A percentile compares a stretch with the other conserved stretches of the same genome.
phyloP scores from a whole-genome alignment of 2,888 invertebrate species.

The Diarsia brunnea region DNA sequence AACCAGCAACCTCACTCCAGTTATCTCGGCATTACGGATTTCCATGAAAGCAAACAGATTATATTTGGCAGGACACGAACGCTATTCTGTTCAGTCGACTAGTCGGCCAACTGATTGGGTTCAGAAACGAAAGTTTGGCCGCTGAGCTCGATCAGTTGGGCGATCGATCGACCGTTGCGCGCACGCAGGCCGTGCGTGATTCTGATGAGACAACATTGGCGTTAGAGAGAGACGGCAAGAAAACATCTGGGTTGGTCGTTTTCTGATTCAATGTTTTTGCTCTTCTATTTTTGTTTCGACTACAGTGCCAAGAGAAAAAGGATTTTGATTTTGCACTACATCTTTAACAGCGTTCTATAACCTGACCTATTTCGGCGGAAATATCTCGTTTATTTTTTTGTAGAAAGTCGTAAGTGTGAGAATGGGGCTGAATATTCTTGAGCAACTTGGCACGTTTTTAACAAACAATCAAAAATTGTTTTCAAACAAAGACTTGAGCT shows the following conservation, averaged over 20 bases:
- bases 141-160: constrained; percentile 49
- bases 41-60: constrained; percentile 52
- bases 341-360: constrained; percentile 26
- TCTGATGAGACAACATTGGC: constrained; percentile 59
- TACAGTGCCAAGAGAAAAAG: constrained; percentile 63
- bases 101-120: constrained; percentile 34
- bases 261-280: constrained; percentile 71
- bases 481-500: constrained; percentile 37
- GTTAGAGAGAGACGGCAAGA: constrained; percentile 75
- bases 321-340: constrained; percentile 58
- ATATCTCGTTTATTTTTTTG: constrained; percentile 14
- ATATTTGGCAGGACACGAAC: constrained; percentile 53
- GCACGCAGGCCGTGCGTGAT: constrained; percentile 75
- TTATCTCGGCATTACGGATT: constrained; percentile 48
- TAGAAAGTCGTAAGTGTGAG: background rate
- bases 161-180: constrained; percentile 65
- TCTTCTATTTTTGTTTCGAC: constrained; percentile 65
- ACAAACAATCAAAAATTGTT: constrained; percentile 27
- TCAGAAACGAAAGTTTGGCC: constrained; percentile 51
- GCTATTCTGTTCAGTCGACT: constrained; percentile 47
- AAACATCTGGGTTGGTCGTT: constrained; percentile 78
- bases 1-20: constrained; percentile 35
- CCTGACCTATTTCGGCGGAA: constrained; percentile 56
- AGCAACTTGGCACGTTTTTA: constrained; percentile 5
- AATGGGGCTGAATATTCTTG: background rate